Evolutionary conservation across 2,888 invertebrate genomes (phyloP).

Genomic region (Apocheima hispidaria): DNA sequence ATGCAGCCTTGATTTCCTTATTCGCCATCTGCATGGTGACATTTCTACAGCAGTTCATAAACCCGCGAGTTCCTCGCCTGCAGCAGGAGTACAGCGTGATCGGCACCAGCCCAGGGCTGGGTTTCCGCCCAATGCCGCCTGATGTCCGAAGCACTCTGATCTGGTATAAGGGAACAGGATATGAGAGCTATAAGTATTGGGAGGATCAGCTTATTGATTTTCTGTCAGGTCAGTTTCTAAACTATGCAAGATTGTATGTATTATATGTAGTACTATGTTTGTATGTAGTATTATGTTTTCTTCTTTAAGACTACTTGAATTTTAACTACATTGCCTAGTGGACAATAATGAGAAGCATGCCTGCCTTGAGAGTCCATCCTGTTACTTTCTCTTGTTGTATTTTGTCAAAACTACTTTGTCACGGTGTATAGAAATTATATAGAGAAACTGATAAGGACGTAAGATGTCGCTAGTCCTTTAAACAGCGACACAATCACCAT

Average conservation of each 20-base stretch:
- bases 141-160: slow-evolving; percentile 98
- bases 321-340: no score
- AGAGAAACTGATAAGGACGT: no score
- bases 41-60: slow-evolving; percentile 95
- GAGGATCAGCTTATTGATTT: slow-evolving; percentile 91
- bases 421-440: no score
- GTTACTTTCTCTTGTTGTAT: no score
- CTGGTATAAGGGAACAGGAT: slow-evolving; percentile 94
- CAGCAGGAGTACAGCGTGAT: slow-evolving; percentile 93
- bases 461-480: no score
- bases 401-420: no score
- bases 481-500: no score
- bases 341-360: no score
- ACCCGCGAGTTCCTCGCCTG: slow-evolving; percentile 95
- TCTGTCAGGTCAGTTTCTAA: slow-evolving; percentile 88
- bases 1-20: slow-evolving; percentile 93
- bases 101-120: slow-evolving; percentile 97
- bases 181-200: slow-evolving; percentile 92
- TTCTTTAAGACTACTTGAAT: no score
- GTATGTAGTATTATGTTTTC: background rate
- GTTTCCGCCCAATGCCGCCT: slow-evolving; percentile 96
- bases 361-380: no score
- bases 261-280: background rate
- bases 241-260: background rate
- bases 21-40: slow-evolving; percentile 97